A percentile compares a stretch with the other conserved stretches of the same genome.
These are phyloP conservation scores for Catostylus mosaicus DNA, from an alignment of 30 jellyfish, hydroid and myxozoan species.

Conservation along the genomic window DNA sequence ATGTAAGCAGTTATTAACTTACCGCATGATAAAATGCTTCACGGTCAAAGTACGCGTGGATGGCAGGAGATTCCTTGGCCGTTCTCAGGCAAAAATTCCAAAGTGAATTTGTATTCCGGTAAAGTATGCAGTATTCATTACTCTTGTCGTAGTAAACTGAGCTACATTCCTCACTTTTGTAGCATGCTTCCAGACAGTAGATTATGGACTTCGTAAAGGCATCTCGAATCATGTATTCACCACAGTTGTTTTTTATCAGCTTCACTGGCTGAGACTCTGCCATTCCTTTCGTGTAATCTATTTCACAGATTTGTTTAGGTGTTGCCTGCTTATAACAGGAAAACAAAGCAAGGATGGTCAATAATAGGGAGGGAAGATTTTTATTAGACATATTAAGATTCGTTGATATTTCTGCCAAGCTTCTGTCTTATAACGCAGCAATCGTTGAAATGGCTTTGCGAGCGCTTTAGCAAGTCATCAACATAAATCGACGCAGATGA, in stretches of 20 bases:
- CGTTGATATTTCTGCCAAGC: no score
- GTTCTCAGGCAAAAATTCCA: neutral
- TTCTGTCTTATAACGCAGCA: no score
- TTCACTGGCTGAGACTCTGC: neutral
- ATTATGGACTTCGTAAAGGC: neutral
- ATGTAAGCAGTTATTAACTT: no score
- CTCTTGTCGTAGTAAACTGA: neutral
- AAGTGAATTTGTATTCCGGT: neutral
- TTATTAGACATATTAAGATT: no score
- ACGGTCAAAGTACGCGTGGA: slow-evolving; percentile 10
- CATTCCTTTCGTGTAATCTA: neutral
- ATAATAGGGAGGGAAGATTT: no score
- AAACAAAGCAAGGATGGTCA: neutral
- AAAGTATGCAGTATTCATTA: slow-evolving; percentile 8
- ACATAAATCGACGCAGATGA: no score
- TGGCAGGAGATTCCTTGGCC: neutral
- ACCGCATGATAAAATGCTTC: neutral
- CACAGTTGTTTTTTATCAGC: neutral
- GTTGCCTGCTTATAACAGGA: neutral
- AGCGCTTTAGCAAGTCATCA: no score
- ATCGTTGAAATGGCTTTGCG: no score
- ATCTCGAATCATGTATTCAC: neutral
- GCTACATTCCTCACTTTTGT: neutral
- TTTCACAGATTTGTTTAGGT: neutral
- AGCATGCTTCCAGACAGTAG: slow-evolving; percentile 29